A percentile compares a stretch with the other conserved stretches of the same genome.
These are phyloP conservation scores for Coreoperca whiteheadi DNA, from an alignment of 2,113 vertebrate genomes.

Conservation along the genomic window DNA sequence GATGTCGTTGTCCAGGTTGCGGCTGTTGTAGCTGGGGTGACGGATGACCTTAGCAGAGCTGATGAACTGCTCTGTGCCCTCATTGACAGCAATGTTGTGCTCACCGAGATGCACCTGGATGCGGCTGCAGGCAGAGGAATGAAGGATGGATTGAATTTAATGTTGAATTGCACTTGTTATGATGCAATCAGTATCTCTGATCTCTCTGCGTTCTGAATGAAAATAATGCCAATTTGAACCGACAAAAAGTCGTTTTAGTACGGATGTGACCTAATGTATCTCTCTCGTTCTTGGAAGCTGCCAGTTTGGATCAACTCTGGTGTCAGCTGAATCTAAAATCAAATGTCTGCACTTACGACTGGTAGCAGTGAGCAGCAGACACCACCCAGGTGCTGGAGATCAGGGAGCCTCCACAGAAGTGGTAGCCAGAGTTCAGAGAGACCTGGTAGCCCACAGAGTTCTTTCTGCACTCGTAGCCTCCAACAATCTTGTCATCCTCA, in stretches of 20 bases:
- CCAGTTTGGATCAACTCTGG: no score
- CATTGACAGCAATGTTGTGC: constrained; percentile 83
- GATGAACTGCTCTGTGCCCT: constrained; percentile 85
- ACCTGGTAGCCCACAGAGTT: constrained; percentile 84
- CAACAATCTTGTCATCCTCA: constrained; percentile 87
- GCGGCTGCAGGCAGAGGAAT: constrained; percentile 62
- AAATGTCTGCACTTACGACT: constrained; percentile 76
- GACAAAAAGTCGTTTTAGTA: no score
- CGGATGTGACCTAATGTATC: no score
- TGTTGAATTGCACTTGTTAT: background rate
- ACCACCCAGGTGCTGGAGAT: constrained; percentile 87
- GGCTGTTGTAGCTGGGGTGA: constrained; percentile 80
- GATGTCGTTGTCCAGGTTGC: constrained; percentile 88
- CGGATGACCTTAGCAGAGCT: constrained; percentile 73
- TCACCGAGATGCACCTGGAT: constrained; percentile 85
- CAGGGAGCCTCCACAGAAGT: constrained; percentile 85
- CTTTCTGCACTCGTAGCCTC: constrained; percentile 85
- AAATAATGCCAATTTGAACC: no score
- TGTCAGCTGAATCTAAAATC: background rate
- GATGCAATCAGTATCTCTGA: no score
- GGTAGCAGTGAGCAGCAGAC: constrained; percentile 90
- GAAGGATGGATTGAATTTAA: background rate
- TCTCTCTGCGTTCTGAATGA: no score
- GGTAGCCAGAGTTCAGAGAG: constrained; percentile 86
- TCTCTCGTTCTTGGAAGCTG: no score